Conservation (phyloP, 2,888 invertebrate genomes). For the Drosophila putrida region DNA sequence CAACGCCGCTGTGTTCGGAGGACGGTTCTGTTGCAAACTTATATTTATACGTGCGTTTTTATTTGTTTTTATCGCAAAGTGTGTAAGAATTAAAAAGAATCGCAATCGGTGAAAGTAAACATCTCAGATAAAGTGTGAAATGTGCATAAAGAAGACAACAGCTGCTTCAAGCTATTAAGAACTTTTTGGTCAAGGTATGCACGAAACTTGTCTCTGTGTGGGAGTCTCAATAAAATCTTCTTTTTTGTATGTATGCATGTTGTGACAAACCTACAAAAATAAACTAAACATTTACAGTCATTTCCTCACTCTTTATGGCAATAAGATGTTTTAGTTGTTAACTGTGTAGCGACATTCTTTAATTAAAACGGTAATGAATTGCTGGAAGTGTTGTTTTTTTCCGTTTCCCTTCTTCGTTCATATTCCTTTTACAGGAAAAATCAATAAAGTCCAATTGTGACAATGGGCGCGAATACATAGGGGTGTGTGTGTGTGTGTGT, state of each 20-base stretch:
- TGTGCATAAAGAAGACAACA: constrained; percentile 45
- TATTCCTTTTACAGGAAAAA: constrained; percentile 77
- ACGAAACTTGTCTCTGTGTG: constrained; percentile 61
- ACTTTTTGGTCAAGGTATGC: constrained; percentile 65
- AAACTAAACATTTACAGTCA: constrained; percentile 46
- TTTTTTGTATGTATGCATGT: constrained; percentile 57
- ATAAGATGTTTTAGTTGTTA: constrained; percentile 11
- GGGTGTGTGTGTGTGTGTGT: constrained; percentile 29
- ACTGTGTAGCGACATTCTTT: constrained; percentile 10
- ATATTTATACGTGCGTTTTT: constrained; percentile 39
- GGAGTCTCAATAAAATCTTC: constrained; percentile 73
- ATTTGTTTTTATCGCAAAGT: constrained; percentile 68
- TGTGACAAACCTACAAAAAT: constrained; percentile 59
- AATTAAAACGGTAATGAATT: constrained; percentile 36
- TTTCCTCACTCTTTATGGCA: constrained; percentile 19
- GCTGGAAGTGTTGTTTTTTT: constrained; percentile 24
- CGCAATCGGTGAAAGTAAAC: constrained; percentile 55
- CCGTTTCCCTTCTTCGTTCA: constrained; percentile 34
- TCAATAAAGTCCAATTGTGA: constrained; percentile 75
- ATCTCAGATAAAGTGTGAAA: constrained; percentile 61
- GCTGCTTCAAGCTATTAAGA: constrained; percentile 48
- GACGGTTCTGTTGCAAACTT: constrained; percentile 17
- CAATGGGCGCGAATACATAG: constrained; percentile 55
- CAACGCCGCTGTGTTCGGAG: constrained; percentile 32
- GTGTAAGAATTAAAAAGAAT: constrained; percentile 51